Evolutionary conservation across 2,113 vertebrate genomes (phyloP), one percentile per base, ranked within the genome.

Genomic region (Periophthalmus modestus): DNA sequence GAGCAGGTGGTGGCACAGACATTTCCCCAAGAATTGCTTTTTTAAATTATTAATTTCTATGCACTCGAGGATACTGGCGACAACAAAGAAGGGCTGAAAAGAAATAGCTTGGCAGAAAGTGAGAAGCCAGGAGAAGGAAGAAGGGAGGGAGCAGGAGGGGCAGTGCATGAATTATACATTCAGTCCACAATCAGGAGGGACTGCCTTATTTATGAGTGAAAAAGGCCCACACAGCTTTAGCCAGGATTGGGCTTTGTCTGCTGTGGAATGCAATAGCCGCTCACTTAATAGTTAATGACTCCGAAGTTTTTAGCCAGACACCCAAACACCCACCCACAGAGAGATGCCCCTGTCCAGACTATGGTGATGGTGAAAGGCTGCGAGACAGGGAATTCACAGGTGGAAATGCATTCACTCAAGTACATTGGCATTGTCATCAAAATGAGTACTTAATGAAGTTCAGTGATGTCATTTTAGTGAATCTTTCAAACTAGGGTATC

Each of bases 11-110:
- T 86, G 85, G 85, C 86, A 75, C 81, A 83, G 81, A 85, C 75
- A 80, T 72, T 65, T 83, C 87, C 82, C 61, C 28, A 72, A 90
- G 88, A 78, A 79, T 84, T 74, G 36, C 80, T 92, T 63, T 93
- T 92, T 65, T 93, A 79, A 91, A 94, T 92, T 91, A 93, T 94
- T 93, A 80, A 94, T 93, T 85, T 84, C 89, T 88, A 90, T 82
- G 80, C 90, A 87, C 82, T 82, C 69, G 76, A 87, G 88, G 88
- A 81, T 9, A 63, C 86, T 82, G 84, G 89, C 87, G 92, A 92
- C 92, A 93, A 91, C 57, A 59, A 59, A 59, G 57, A 92, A 91
- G 83, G 83, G 80, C 19, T 83, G 76, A 83, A 83, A 83, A 88
- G 83, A 84, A 86, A 83, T 82, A 74, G 85, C 81, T 86, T 78